Conservation (phyloP, 2,888 invertebrate genomes). For the Parnassius orleans region DNA sequence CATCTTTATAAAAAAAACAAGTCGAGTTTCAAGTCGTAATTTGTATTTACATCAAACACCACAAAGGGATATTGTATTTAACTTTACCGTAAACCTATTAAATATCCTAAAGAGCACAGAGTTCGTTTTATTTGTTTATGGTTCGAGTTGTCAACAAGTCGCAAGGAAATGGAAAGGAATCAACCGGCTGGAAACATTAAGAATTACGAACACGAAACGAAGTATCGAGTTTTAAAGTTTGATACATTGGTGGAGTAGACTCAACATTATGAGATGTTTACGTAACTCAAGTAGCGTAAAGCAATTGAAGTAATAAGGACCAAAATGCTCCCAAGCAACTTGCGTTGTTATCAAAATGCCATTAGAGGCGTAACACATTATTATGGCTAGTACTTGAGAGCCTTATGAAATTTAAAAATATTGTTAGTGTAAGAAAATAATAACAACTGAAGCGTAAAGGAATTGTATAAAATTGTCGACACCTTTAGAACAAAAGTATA, state of each 20-base stretch:
- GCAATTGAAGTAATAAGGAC: slow-evolving; percentile 73
- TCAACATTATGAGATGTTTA: slow-evolving; percentile 29
- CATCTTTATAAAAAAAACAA: slow-evolving; percentile 4
- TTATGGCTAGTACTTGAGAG: background rate
- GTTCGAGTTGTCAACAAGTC: slow-evolving; percentile 6
- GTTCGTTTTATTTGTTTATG: slow-evolving; percentile 14
- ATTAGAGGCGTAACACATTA: slow-evolving; percentile 48
- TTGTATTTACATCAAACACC: slow-evolving; percentile 17
- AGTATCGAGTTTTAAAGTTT: background rate
- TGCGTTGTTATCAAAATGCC: slow-evolving; percentile 61
- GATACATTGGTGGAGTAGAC: slow-evolving; percentile 2
- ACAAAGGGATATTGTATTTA: slow-evolving; percentile 17
- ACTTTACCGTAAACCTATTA: slow-evolving; percentile 16
- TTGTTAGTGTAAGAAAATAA: slow-evolving; percentile 25
- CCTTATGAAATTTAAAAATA: slow-evolving; percentile 32
- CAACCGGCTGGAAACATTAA: background rate
- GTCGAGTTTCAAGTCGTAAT: slow-evolving; percentile 1
- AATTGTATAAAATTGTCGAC: slow-evolving; percentile 44
- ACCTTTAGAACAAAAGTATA: slow-evolving; percentile 55
- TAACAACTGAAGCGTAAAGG: slow-evolving; percentile 5
- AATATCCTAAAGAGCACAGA: slow-evolving; percentile 8
- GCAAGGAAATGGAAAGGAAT: slow-evolving; percentile 3
- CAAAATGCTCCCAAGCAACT: slow-evolving; percentile 62
- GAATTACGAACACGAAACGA: background rate
- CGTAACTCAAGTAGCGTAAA: slow-evolving; percentile 46